phyloP scores from a whole-genome alignment of 2,797 vertebrate genomes.

The Rhinophrynus dorsalis region DNA sequence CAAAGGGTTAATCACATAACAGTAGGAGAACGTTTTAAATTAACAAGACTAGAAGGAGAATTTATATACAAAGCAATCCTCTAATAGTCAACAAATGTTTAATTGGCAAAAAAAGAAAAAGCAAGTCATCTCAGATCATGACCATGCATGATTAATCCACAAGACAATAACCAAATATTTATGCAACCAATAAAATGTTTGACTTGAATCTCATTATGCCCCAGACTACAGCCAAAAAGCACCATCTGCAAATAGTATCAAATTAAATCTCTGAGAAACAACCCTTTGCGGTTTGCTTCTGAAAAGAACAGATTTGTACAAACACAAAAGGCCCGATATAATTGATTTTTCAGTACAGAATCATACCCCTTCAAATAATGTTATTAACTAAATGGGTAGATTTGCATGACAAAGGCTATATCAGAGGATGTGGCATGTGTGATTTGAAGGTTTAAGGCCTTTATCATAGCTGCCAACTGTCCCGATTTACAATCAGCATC shows the following conservation, averaged over 20 bases:
- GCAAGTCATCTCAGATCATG: slow-evolving; percentile 13
- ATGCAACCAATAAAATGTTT: slow-evolving; percentile 41
- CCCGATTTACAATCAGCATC: too few species aligned
- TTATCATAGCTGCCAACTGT: too few species aligned
- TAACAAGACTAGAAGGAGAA: too few species aligned
- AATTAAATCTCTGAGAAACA: slow-evolving; percentile 32
- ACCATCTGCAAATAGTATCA: slow-evolving; percentile 43
- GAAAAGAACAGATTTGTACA: slow-evolving; percentile 34
- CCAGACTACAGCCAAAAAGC: slow-evolving; percentile 15
- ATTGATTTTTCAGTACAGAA: slow-evolving; percentile 37
- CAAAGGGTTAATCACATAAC: too few species aligned
- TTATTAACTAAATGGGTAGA: slow-evolving; percentile 18
- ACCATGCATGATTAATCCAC: slow-evolving; percentile 36
- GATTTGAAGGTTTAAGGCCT: too few species aligned
- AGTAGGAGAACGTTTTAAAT: too few species aligned
- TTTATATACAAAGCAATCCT: slow-evolving; percentile 1
- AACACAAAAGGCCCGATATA: slow-evolving; percentile 33
- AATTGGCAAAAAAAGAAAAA: too few species aligned
- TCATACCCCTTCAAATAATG: slow-evolving; percentile 26
- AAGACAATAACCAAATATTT: slow-evolving; percentile 43
- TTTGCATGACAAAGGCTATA: slow-evolving; percentile 42
- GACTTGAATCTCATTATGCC: slow-evolving; percentile 40
- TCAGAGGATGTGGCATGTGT: background rate
- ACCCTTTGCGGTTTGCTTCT: slow-evolving; percentile 15
- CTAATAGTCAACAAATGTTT: too few species aligned